These are phyloP conservation scores for roundworm (Caenorhabditis elegans) DNA, from an alignment of 1,140 invertebrate genomes.

Conservation along the genomic window DNA sequence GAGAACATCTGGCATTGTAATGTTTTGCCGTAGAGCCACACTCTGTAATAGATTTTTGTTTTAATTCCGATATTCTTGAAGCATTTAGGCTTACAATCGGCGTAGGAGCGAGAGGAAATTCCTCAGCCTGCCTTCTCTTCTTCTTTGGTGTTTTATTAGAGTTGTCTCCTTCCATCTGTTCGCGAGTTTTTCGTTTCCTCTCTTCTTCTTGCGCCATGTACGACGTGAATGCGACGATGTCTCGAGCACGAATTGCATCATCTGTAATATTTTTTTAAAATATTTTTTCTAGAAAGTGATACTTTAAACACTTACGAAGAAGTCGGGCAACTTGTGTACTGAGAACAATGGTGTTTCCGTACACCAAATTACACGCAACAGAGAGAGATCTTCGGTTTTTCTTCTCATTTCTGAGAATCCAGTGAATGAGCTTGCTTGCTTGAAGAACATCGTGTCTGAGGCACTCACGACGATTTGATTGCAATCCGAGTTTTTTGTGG, in stretches of 20 bases:
- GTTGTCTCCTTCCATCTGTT: not conserved
- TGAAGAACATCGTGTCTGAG: not conserved
- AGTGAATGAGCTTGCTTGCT: not conserved
- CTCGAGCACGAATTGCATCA: not conserved
- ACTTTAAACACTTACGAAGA: not conserved
- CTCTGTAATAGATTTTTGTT: not conserved
- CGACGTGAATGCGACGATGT: not conserved
- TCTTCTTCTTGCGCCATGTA: not conserved
- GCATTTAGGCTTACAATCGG: too few species aligned
- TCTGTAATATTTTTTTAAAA: not conserved
- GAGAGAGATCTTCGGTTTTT: not conserved
- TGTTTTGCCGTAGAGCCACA: not conserved
- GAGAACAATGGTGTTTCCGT: not conserved
- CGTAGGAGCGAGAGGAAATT: not conserved
- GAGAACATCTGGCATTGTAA: not conserved
- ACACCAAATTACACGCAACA: not conserved
- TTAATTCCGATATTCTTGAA: too few species aligned
- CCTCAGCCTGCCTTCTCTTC: not conserved
- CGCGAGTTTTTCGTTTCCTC: not conserved
- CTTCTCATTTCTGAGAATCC: too few species aligned
- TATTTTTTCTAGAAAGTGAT: not conserved
- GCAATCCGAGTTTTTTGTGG: not conserved
- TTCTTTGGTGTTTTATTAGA: not conserved
- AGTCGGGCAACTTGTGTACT: not conserved
- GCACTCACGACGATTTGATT: not conserved